Conservation (phyloP, 2,113 vertebrate genomes). For the Lethenteron reissneri region DNA sequence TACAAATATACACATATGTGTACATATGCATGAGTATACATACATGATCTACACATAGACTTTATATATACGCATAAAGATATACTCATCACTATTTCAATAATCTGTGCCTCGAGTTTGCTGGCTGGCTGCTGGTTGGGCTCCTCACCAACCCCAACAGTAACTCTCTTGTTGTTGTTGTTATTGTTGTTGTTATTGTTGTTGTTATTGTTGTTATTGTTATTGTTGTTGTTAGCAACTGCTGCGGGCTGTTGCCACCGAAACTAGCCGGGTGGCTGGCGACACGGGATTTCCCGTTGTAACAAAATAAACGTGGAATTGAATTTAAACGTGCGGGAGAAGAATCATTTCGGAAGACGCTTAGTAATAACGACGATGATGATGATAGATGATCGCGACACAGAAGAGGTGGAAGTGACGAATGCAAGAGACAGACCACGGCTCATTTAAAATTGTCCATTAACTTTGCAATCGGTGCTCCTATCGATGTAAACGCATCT, state of each 20-base stretch:
- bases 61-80: background rate
- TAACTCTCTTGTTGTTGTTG: background rate
- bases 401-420: too few relatives aligned
- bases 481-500: too few relatives aligned
- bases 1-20: background rate
- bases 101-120: background rate
- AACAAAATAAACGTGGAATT: too few relatives aligned
- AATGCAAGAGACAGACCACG: too few relatives aligned
- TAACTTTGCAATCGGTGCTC: too few relatives aligned
- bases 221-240: background rate
- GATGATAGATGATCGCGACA: too few relatives aligned
- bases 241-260: background rate
- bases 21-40: background rate
- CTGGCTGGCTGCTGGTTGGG: background rate
- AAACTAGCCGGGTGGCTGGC: background rate
- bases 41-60: background rate
- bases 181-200: background rate
- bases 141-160: background rate
- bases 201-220: too few relatives aligned
- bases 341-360: too few relatives aligned
- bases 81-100: background rate
- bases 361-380: too few relatives aligned
- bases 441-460: too few relatives aligned
- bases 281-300: background rate
- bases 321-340: too few relatives aligned